phyloP scores from a whole-genome alignment of 2,888 invertebrate species.

The Argyra leucocephala region DNA sequence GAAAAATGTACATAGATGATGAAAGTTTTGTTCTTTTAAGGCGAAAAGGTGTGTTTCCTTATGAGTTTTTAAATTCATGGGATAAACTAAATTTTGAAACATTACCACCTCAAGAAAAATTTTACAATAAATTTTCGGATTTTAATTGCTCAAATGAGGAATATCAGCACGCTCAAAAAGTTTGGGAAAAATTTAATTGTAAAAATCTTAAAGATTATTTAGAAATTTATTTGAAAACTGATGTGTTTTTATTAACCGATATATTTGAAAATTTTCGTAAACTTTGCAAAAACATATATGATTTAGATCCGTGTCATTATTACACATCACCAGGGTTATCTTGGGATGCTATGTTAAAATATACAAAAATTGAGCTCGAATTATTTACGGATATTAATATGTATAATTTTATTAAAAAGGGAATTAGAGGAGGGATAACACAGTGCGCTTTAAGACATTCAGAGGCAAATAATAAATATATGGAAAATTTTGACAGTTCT shows the following conservation, averaged over 20 bases:
- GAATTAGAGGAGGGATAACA: not conserved
- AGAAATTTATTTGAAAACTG: no score
- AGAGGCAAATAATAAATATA: not conserved
- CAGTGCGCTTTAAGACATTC: not conserved
- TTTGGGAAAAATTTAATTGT: constrained; percentile 32
- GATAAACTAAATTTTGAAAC: constrained; percentile 8
- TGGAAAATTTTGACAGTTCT: not conserved
- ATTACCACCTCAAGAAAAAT: constrained; percentile 13
- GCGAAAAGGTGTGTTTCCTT: constrained; percentile 31
- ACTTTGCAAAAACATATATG: constrained; percentile 10
- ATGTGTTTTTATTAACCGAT: constrained; percentile 34
- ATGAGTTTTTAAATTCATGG: constrained; percentile 7
- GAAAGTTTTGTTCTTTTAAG: constrained; percentile 24
- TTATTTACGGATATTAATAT: constrained; percentile 18
- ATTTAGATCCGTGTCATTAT: constrained; percentile 29
- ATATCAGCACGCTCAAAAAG: constrained; percentile 27
- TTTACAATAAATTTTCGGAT: not conserved
- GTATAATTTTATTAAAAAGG: constrained; percentile 20
- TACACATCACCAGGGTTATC: constrained; percentile 29
- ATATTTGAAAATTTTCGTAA: constrained; percentile 24
- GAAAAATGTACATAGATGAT: constrained; percentile 1
- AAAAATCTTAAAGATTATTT: constrained; percentile 30
- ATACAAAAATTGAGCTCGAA: constrained; percentile 20
- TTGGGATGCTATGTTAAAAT: constrained; percentile 30
- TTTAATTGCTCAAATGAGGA: constrained; percentile 13